phyloP scores from a whole-genome alignment of 1,140 invertebrate genomes.

The Drosophila kanapiae region DNA sequence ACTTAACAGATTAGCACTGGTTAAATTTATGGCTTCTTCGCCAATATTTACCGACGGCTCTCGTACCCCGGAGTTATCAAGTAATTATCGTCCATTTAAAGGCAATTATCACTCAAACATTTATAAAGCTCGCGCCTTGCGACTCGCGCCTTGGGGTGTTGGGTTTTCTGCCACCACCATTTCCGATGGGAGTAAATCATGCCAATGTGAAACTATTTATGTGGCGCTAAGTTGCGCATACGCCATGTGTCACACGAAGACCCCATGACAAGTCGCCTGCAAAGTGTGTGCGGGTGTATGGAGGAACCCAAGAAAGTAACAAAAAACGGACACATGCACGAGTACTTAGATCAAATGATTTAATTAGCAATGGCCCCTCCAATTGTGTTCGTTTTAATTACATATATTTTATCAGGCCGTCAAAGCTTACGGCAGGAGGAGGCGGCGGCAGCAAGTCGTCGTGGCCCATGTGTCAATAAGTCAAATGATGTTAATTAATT shows the following conservation, averaged over 20 bases:
- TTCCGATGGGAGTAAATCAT: slow-evolving; percentile 17
- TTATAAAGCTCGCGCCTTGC: slow-evolving; percentile 19
- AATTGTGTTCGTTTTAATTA: slow-evolving; percentile 79
- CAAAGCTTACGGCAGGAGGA: slow-evolving; percentile 19
- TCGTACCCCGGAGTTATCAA: slow-evolving; percentile 30
- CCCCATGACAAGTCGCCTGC: slow-evolving; percentile 64
- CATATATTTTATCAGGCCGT: slow-evolving; percentile 75
- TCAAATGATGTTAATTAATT: slow-evolving; percentile 84
- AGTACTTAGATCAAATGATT: slow-evolving; percentile 66
- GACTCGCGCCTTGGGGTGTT: slow-evolving; percentile 18
- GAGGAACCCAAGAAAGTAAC: slow-evolving; percentile 8
- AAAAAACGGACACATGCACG: slow-evolving; percentile 39
- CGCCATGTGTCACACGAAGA: slow-evolving; percentile 55
- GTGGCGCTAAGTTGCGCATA: slow-evolving; percentile 56
- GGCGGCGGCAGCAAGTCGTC: slow-evolving; percentile 12
- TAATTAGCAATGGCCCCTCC: slow-evolving; percentile 78
- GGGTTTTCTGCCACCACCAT: neutral
- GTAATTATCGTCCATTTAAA: slow-evolving; percentile 53
- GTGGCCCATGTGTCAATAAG: slow-evolving; percentile 73
- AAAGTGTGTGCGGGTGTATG: slow-evolving; percentile 5
- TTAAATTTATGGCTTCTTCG: slow-evolving; percentile 35
- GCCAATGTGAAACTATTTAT: slow-evolving; percentile 2
- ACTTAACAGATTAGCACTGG: slow-evolving; percentile 29
- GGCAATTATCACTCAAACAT: slow-evolving; percentile 41
- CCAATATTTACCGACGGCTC: slow-evolving; percentile 46